phyloP scores from a whole-genome alignment of 1,140 invertebrate species.

The Limonius californicus region DNA sequence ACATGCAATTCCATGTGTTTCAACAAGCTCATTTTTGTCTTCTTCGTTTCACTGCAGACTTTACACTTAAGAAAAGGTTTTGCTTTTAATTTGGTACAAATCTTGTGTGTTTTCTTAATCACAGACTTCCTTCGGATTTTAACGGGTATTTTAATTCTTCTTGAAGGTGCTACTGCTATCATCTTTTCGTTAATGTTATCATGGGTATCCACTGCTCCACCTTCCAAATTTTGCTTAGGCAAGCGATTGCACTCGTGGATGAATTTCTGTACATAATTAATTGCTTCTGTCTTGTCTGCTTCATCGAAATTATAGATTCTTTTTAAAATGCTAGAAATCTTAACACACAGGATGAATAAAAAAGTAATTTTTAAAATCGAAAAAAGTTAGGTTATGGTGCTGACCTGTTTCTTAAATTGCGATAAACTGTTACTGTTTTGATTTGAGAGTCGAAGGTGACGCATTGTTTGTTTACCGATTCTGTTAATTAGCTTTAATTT shows the following conservation, averaged over 20 bases:
- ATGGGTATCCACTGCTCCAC: background rate
- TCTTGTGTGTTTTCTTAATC: constrained; percentile 4
- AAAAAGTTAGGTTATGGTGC: background rate
- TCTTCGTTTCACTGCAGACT: constrained; percentile 13
- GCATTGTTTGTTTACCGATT: constrained; percentile 20
- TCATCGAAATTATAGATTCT: constrained; percentile 21
- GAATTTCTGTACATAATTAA: constrained; percentile 18
- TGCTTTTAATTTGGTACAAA: constrained; percentile 10
- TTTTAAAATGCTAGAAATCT: constrained; percentile 22
- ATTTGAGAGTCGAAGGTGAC: constrained; percentile 17
- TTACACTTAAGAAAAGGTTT: constrained; percentile 19
- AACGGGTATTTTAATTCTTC: background rate
- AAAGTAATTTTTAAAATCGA: background rate
- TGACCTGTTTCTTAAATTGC: constrained; percentile 20
- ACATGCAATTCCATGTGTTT: constrained; percentile 26
- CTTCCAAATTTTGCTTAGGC: background rate
- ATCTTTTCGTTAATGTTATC: background rate
- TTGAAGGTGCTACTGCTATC: background rate
- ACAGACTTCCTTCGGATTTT: background rate
- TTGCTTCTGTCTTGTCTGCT: constrained; percentile 20
- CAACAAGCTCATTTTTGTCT: constrained; percentile 21
- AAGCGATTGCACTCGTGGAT: background rate
- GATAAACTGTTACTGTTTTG: constrained; percentile 20
- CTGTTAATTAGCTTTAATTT: too few relatives aligned
- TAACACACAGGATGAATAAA: constrained; percentile 14